Conservation (phyloP, 1,140 invertebrate genomes). For the Zaprionus kolodkinae region DNA sequence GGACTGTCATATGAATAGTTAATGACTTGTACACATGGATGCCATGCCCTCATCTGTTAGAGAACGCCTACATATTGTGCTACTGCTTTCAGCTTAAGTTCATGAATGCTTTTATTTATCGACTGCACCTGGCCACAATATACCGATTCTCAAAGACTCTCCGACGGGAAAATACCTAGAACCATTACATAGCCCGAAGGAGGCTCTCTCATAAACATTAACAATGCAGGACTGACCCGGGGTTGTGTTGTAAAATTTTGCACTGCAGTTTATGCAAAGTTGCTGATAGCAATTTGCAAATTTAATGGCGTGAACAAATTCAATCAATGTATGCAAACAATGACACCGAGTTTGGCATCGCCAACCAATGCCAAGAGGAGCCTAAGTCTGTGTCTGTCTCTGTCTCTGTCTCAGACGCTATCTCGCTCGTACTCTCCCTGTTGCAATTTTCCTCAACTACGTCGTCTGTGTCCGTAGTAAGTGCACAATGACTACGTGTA, state of each 20-base stretch:
- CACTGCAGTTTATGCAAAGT: slow-evolving; percentile 77
- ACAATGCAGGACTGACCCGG: slow-evolving; percentile 42
- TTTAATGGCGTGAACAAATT: slow-evolving; percentile 84
- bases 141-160: neutral
- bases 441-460: neutral
- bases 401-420: slow-evolving; percentile 1
- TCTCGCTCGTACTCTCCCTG: neutral
- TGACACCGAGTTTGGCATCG: slow-evolving; percentile 49
- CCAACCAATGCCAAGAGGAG: slow-evolving; percentile 36
- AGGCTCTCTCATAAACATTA: slow-evolving; percentile 57
- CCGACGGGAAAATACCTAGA: slow-evolving; percentile 14
- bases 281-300: slow-evolving; percentile 84
- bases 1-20: slow-evolving; percentile 72
- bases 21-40: slow-evolving; percentile 54
- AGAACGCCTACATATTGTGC: slow-evolving; percentile 36
- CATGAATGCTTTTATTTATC: slow-evolving; percentile 53
- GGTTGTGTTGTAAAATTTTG: slow-evolving; percentile 69
- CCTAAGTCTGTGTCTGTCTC: slow-evolving; percentile 17
- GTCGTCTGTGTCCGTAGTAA: slow-evolving; percentile 14
- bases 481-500: slow-evolving; percentile 12
- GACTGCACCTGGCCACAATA: slow-evolving; percentile 28
- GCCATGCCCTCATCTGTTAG: slow-evolving; percentile 9
- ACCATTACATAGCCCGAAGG: slow-evolving; percentile 2
- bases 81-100: slow-evolving; percentile 49
- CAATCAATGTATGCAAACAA: slow-evolving; percentile 84